Conservation (phyloP, 2,113 vertebrate genomes). For the Centropus unirufus region DNA sequence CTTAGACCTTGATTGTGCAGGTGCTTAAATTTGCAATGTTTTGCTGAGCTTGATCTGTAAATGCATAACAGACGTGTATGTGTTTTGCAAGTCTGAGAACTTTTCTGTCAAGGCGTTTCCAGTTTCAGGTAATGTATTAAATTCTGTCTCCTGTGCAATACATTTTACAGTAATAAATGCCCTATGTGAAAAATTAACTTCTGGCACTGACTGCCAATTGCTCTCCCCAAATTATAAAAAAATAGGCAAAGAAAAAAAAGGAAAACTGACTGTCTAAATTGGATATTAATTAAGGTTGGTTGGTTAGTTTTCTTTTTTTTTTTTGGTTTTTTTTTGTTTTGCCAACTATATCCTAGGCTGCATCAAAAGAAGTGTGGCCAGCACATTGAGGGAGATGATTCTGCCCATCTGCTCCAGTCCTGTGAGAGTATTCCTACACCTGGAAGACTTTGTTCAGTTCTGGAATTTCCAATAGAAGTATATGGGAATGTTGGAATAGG, state of each 20-base stretch:
- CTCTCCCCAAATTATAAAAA: background rate
- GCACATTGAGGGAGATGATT: no score
- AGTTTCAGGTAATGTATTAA: slow-evolving; percentile 8
- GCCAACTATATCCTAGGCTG: no score
- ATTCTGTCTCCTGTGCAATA: background rate
- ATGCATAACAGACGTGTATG: background rate
- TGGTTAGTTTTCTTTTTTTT: background rate
- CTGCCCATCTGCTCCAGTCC: no score
- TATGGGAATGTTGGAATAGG: no score
- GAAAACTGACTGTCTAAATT: background rate
- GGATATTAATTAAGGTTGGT: background rate
- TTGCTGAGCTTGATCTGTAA: slow-evolving; percentile 28
- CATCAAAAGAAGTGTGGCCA: no score
- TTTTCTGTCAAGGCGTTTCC: slow-evolving; percentile 23
- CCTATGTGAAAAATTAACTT: background rate
- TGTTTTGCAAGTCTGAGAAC: slow-evolving; percentile 19
- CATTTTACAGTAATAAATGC: background rate
- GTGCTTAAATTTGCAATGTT: slow-evolving; percentile 41
- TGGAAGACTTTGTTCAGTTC: no score
- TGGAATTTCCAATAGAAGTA: no score
- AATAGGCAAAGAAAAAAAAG: background rate
- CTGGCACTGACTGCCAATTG: background rate
- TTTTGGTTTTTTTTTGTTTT: no score
- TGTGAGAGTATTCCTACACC: no score
- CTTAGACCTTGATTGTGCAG: slow-evolving; percentile 34